These are phyloP conservation scores for Drosophila orosa DNA, from an alignment of 1,140 invertebrate species.

Conservation along the genomic window DNA sequence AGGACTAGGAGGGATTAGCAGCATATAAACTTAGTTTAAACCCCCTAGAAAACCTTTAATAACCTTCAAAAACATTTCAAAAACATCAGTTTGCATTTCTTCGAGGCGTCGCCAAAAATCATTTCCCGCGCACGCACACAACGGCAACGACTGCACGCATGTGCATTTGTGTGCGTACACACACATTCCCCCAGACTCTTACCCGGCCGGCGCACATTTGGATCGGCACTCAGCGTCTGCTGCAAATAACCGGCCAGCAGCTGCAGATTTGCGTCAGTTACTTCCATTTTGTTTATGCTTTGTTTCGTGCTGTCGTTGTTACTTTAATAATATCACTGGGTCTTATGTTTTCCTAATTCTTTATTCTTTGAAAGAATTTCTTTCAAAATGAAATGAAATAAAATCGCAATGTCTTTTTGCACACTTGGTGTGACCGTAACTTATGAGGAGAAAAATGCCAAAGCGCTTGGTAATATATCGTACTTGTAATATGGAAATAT, in stretches of 20 bases:
- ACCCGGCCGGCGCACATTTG: constrained; percentile 92
- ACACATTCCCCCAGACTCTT: constrained; percentile 74
- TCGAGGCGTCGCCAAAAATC: constrained; percentile 8
- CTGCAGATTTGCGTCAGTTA: constrained; percentile 92
- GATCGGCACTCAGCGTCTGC: constrained; percentile 94
- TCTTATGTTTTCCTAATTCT: constrained; percentile 6
- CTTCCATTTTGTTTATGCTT: constrained; percentile 88
- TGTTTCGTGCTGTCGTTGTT: background rate
- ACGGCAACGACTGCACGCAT: constrained; percentile 21
- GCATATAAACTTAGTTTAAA: background rate
- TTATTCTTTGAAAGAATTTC: constrained; percentile 1
- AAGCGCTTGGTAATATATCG: background rate
- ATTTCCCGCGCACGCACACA: constrained; percentile 67
- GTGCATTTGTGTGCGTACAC: constrained; percentile 34
- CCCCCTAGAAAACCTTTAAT: background rate
- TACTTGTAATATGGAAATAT: background rate
- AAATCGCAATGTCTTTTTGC: constrained; percentile 45
- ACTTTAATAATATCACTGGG: constrained; percentile 25
- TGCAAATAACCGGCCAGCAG: constrained; percentile 93
- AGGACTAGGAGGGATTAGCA: rapidly evolving
- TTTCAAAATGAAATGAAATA: constrained; percentile 52
- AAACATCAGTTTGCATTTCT: background rate
- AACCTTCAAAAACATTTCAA: constrained; percentile 2
- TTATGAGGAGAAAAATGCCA: background rate
- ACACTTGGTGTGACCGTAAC: constrained; percentile 23